Base-by-base conservation (phyloP, 2,888 invertebrate genomes). In the Dasysyrphus albostriatus region DNA sequence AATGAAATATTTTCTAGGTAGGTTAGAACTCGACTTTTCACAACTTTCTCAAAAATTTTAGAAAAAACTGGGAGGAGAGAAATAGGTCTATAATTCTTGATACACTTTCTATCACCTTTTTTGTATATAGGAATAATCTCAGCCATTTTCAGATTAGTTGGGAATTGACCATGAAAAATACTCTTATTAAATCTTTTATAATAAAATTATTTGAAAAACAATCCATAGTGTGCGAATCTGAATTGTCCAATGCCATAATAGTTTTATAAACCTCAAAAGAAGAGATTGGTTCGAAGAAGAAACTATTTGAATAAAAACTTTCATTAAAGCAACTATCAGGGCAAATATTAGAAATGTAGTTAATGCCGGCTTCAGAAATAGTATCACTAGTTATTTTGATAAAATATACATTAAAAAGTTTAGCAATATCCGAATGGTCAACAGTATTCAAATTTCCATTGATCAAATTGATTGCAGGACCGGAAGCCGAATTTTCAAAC, bases 121-220 rank as follows among this genome's bases (percentile, higher is more conserved):
- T 32, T 32, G 32, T 32, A 5, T 32, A 32, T 32, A 5, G 32
- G 32, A 32, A 32, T 5, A 32, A 32, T 5, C 32, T 3, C 32
- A 42, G 42, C 42, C 14, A 42, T 14, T 47, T 47, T 47, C 16
- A 47, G 5, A 16, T 16, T 47, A 1, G n/a, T 16, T 16, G 47
- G 47, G 16, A 47, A 47, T 47, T 16, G 47, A 16, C 47, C 47
- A 47, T 47, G 47, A 47, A 47, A 44, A 44, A 47, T 47, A 47
- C 47, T 16, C 1, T 16, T 47, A 16, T 47, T 47, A 10, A 51
- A 10, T 9, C 16, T 16, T 47, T n/a, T 16, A 16, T 47, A 16
- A 47, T 47, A 47, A 47, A 47, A 47, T 16, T 47, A 47, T 47
- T 47, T 4, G 47, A 47, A 47, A 16, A 47, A 47, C 37, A 7